phyloP scores from a whole-genome alignment of 1,140 invertebrate genomes.

The Dinoponera quadriceps region DNA sequence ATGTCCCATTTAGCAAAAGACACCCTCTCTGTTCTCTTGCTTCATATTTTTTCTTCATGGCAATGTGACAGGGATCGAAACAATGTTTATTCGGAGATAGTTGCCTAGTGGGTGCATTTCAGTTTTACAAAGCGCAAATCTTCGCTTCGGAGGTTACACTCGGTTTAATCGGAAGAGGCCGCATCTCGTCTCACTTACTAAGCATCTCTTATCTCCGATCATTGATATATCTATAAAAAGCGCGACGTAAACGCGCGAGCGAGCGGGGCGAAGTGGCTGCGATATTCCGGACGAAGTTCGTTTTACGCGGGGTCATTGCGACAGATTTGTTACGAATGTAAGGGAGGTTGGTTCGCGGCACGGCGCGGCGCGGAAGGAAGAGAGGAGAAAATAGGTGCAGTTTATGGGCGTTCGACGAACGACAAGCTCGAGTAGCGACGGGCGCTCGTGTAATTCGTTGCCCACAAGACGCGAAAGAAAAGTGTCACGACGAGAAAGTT shows the following conservation, averaged over 20 bases:
- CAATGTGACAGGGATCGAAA: too few species aligned
- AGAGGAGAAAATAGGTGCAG: constrained; percentile 56
- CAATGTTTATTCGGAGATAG: too few species aligned
- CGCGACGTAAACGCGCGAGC: not conserved
- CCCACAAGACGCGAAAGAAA: constrained; percentile 56
- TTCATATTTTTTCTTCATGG: too few species aligned
- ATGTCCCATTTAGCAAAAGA: too few species aligned
- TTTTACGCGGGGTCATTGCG: constrained; percentile 39
- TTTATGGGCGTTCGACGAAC: constrained; percentile 57
- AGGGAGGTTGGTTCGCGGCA: not conserved
- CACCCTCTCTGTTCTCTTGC: too few species aligned
- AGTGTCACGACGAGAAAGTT: constrained; percentile 59
- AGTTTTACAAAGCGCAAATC: not conserved
- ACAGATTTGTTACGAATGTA: constrained; percentile 45
- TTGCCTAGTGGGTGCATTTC: too few species aligned
- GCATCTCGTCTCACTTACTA: not conserved
- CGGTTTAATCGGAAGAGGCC: not conserved
- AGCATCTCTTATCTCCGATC: not conserved
- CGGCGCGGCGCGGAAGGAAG: constrained; percentile 11
- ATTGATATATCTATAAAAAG: not conserved
- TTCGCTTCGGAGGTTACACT: not conserved
- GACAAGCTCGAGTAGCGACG: constrained; percentile 58
- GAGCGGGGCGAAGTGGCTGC: not conserved
- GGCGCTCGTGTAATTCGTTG: constrained; percentile 58
- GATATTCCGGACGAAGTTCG: constrained; percentile 52